Base-by-base conservation (phyloP, 1,140 invertebrate genomes). In the Caerostris extrusa region DNA sequence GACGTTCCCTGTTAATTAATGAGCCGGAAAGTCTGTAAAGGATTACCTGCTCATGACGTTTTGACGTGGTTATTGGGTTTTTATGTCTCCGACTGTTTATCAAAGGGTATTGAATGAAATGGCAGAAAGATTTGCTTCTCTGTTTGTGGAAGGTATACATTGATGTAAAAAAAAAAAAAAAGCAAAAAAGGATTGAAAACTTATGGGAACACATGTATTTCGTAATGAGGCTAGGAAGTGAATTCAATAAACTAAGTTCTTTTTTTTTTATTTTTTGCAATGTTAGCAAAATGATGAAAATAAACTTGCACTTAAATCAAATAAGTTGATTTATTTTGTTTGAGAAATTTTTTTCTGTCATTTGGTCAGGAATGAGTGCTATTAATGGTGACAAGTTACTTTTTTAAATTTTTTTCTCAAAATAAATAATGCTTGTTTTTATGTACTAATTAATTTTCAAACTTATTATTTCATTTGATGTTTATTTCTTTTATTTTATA, bases 1-100 rank as follows among this genome's bases (percentile, higher is more conserved):
- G 89, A 60, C 71, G 60, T 61, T 82, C 17, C 56, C n/a, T 57
- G 34, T 69, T 91, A 91, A 91, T 91, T 91, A 91, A 60, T 61
- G 89, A 60, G 17, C 56, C 56, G 57, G 86, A 90, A 90, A 57
- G 64, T 56, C 7, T 5, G 5, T 3, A 10, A 90, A 34, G 87
- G 14, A 71, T 57, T 71, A 34, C 53, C 64, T 90, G 88, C 53
- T n/a, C 17, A 0, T 89, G 61, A 57, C 50, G 71, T 71, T 71
- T 90, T 90, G 64, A 56, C 50, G 19, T 3, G 53, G 64, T 71
- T 90, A 71, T 71, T 71, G 64, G 88, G 14, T 55, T 88, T 88
- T 64, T 64, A 53, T 50, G 19, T 2, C 50, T 3, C 5, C 8
- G 12, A 55, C 10, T 88, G 19, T 88, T 88, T 50, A 88, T 64